Percentiles rank a stretch among this genome's conserved stretches.
These are phyloP conservation scores for Drosophila elegans DNA, from an alignment of 1,140 invertebrate species.

Conservation along the genomic window DNA sequence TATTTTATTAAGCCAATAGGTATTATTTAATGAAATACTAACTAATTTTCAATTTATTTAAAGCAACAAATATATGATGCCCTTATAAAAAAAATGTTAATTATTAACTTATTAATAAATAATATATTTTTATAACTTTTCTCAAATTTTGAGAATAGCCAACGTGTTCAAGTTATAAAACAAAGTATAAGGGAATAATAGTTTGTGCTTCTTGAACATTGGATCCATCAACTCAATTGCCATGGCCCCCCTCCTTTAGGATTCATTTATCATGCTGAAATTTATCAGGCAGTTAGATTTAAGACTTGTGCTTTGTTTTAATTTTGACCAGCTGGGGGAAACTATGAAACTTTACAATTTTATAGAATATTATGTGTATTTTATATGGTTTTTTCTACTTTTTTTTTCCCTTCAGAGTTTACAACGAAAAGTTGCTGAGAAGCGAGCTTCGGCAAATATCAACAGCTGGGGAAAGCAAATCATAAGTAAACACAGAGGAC, in stretches of 20 bases:
- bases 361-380: conserved; percentile 38
- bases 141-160: neutral
- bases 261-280: conserved; percentile 67
- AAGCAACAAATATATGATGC: too few species aligned
- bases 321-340: conserved; percentile 1
- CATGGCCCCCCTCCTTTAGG: conserved; percentile 32
- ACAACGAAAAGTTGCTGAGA: conserved; percentile 42
- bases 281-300: conserved; percentile 67
- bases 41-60: too few species aligned
- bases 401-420: conserved; percentile 39
- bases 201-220: conserved; percentile 20
- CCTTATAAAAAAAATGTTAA: too few species aligned
- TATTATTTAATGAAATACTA: too few species aligned
- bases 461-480: conserved; percentile 59
- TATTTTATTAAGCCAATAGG: too few species aligned
- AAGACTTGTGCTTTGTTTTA: conserved; percentile 39
- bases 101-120: too few species aligned
- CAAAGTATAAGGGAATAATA: conserved; percentile 8
- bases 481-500: conserved; percentile 63
- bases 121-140: too few species aligned
- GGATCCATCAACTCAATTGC: conserved; percentile 74
- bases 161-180: conserved; percentile 5
- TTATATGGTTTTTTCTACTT: conserved; percentile 24
- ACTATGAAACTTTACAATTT: conserved; percentile 14
- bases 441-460: conserved; percentile 42